Percentiles rank a stretch among this genome's conserved stretches.
Evolutionary conservation across 2,888 invertebrate species (phyloP).

Genomic region (Rugalucina vietnamica): DNA sequence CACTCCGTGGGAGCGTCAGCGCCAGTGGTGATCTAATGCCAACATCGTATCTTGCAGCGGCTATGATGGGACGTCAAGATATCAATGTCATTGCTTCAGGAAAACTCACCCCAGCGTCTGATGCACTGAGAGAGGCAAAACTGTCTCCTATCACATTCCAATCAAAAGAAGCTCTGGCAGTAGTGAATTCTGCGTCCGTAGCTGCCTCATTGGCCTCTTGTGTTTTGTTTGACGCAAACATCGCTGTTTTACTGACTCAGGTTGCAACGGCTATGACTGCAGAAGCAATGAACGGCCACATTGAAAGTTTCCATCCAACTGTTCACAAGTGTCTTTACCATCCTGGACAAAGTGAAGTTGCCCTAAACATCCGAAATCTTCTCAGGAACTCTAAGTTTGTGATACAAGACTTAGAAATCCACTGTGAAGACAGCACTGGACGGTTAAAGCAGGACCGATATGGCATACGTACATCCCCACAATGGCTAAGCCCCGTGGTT

Average conservation of each 20-base stretch:
- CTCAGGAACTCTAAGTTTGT: conserved; percentile 32
- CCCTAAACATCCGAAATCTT: conserved; percentile 30
- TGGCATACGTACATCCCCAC: conserved; percentile 33
- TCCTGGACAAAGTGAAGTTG: conserved; percentile 43
- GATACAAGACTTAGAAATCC: conserved; percentile 28
- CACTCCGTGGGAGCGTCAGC: conserved; percentile 68
- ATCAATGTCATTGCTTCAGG: conserved; percentile 57
- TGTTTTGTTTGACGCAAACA: conserved; percentile 33
- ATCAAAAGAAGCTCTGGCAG: conserved; percentile 70
- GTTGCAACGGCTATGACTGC: conserved; percentile 27
- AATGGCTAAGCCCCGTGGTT: conserved; percentile 41
- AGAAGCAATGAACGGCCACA: conserved; percentile 33
- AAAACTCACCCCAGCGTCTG: conserved; percentile 36
- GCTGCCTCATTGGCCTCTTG: conserved; percentile 30
- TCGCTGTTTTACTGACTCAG: conserved; percentile 31
- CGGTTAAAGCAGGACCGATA: conserved; percentile 41
- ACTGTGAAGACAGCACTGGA: conserved; percentile 25
- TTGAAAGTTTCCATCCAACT: conserved; percentile 38
- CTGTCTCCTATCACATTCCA: conserved; percentile 59
- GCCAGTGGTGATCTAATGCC: conserved; percentile 74
- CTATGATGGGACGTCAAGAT: conserved; percentile 63
- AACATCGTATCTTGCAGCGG: conserved; percentile 68
- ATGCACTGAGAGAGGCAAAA: conserved; percentile 55
- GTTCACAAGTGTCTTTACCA: conserved; percentile 35
- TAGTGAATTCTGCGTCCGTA: conserved; percentile 51